Evolutionary conservation across 37 sponge, comb jelly and placozoan genomes (phyloP), one percentile per base, ranked within the genome.

Genomic region (Corticium candelabrum): DNA sequence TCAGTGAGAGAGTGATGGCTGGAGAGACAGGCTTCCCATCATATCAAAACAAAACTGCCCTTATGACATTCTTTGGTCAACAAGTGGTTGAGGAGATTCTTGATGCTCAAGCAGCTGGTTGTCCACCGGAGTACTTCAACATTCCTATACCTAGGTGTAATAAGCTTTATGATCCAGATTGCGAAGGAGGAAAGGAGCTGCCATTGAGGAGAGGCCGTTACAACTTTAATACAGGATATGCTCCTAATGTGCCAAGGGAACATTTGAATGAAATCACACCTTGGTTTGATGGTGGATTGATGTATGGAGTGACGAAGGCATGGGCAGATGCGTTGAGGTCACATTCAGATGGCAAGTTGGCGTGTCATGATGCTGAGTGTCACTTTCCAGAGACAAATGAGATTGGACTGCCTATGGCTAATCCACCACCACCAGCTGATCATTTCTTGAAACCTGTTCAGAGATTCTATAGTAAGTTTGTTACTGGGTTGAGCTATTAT

Each of bases 181-280:
- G 91, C 35, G 82, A 86, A 27, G 81, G 89, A 0, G 88, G 87
- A 68, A 71, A 74, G 27, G 74, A 79, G 68, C 90, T 90, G 39
- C 97, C 97, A 0, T 86, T 96, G 77, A 82, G 86, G 1, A 79
- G 97, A 11, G 74, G 79, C 75, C 86, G 91, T 43, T 96, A 90
- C 82, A 86, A 90, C 40, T 83, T 86, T 37, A 32, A 81, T 1
- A 92, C 94, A 37, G 97, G 97, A 29, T 87, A 90, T 69, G 38
- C 74, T 35, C 93, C 97, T 3, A 86, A 90, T 77, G 86, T 81
- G 29, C 97, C 97, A 0, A 77, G 97, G 38, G 71, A 84, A 87
- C 97, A 96, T 82, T 82, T 96, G 80, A 96, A 96, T 56, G 91
- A 93, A 69, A 93, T 96, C 77, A 93, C 91, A 4, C 94, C 97